Conservation (phyloP, 2,888 invertebrate genomes). For the Stratiomys singularior region DNA sequence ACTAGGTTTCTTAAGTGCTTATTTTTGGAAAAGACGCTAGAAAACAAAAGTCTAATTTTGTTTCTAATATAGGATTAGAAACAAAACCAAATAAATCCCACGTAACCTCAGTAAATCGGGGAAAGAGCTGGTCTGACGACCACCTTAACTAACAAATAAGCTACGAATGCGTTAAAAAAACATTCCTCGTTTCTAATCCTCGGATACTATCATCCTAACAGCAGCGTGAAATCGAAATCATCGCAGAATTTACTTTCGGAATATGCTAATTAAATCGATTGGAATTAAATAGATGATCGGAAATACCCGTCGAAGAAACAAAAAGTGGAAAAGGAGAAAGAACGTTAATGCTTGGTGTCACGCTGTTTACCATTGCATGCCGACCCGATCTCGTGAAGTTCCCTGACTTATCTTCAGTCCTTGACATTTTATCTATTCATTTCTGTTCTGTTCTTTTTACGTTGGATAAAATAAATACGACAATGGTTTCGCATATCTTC, state of each 20-base stretch:
- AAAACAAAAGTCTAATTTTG: too few relatives aligned
- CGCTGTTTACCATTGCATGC: background rate
- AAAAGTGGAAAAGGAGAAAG: background rate
- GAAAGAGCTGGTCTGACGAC: too few relatives aligned
- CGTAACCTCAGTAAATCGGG: too few relatives aligned
- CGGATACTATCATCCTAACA: too few relatives aligned
- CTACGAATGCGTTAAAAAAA: too few relatives aligned
- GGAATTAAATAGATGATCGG: conserved; percentile 26
- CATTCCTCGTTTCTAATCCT: too few relatives aligned
- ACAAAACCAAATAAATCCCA: too few relatives aligned
- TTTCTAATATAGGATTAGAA: too few relatives aligned
- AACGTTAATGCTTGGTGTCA: background rate
- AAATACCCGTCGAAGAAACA: conserved; percentile 22
- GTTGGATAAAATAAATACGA: background rate
- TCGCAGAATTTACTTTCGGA: background rate
- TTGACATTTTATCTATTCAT: conserved; percentile 40
- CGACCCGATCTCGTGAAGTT: conserved; percentile 20
- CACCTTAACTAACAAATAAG: too few relatives aligned
- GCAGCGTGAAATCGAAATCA: background rate
- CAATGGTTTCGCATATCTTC: background rate
- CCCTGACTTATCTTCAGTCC: conserved; percentile 31
- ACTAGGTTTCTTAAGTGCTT: too few relatives aligned
- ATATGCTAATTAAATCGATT: conserved; percentile 19
- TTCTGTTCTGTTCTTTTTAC: background rate
- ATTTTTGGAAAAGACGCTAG: too few relatives aligned